Conservation (phyloP, 2,888 invertebrate species). For the Stenchaetothrips biformis region DNA sequence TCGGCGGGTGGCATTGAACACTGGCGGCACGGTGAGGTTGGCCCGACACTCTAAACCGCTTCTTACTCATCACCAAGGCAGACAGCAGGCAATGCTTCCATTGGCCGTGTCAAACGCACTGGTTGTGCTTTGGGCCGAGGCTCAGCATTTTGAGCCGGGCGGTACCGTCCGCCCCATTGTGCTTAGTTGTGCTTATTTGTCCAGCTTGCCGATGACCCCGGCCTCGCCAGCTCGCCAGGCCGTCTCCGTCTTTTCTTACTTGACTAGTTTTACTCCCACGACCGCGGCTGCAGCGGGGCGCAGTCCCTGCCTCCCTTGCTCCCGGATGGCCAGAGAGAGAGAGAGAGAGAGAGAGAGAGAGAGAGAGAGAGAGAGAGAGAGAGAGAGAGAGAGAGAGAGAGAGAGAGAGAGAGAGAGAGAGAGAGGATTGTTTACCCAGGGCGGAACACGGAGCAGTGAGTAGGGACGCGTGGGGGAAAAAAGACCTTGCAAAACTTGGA, state of each 20-base stretch:
- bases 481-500: neutral
- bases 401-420: slow-evolving; percentile 31
- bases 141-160: neutral
- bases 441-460: too few relatives aligned
- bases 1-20: too few relatives aligned
- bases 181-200: neutral
- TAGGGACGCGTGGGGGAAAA: too few relatives aligned
- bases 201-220: slow-evolving; percentile 4
- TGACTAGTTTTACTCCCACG: neutral
- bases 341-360: neutral
- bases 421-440: slow-evolving; percentile 31
- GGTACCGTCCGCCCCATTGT: neutral
- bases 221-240: neutral
- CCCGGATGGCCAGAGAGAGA: neutral
- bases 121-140: neutral
- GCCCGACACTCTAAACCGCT: neutral
- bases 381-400: slow-evolving; percentile 31
- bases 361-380: slow-evolving; percentile 29
- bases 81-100: neutral
- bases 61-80: neutral
- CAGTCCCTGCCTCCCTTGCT: neutral
- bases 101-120: neutral
- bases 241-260: neutral
- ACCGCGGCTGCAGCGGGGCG: neutral
- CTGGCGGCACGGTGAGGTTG: neutral